These are phyloP conservation scores for Coregonus suidteri DNA, from an alignment of 2,797 vertebrate genomes.

Conservation along the genomic window DNA sequence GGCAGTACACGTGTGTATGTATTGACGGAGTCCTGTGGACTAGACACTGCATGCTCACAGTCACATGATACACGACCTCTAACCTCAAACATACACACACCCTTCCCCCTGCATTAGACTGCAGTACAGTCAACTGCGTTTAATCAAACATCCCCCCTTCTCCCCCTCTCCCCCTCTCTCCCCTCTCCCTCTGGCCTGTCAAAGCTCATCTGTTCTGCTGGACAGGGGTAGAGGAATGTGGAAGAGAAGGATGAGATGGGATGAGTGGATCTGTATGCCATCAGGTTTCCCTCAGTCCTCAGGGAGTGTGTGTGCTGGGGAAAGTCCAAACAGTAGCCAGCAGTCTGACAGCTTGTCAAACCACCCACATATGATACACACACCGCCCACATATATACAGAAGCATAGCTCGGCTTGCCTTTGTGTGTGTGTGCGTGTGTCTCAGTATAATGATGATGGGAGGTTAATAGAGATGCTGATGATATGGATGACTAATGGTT, in stretches of 20 bases:
- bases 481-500: background rate
- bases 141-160: background rate
- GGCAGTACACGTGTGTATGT: no score
- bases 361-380: background rate
- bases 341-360: background rate
- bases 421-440: background rate
- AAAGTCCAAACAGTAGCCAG: background rate
- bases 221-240: background rate
- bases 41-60: background rate
- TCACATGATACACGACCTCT: conserved; percentile 23
- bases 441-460: background rate
- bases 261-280: background rate
- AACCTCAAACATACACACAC: conserved; percentile 11
- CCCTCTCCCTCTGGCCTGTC: background rate
- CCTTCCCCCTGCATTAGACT: background rate
- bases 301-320: background rate
- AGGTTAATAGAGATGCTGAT: background rate
- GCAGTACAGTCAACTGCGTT: background rate
- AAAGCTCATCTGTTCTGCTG: background rate
- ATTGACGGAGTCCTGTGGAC: no score
- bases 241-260: background rate
- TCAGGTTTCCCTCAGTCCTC: background rate
- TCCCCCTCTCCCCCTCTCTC: background rate
- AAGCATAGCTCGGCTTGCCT: background rate
- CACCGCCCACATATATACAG: background rate